Evolutionary conservation across 2,888 invertebrate species (phyloP), one percentile per base, ranked within the genome.

Genomic region (Polyommatus iphigenia): DNA sequence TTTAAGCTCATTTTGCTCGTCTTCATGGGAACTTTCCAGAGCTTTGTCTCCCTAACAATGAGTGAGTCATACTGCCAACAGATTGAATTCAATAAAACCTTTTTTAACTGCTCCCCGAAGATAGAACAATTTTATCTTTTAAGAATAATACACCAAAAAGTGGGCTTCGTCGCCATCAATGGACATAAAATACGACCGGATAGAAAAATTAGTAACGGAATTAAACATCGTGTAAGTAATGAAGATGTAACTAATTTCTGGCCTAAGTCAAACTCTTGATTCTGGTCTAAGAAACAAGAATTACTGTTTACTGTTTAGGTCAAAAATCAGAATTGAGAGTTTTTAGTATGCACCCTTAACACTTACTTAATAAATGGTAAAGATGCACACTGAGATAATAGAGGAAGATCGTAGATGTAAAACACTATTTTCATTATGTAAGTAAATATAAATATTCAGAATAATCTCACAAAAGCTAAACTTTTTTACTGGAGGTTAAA

Each of bases 41-140:
- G 73, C 73, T 46, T 75, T 75, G 75, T 75, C 54, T 50, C 13
- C 29, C 2, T 24, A 54, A 75, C 75, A 75, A 75, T 75, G 7
- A 50, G 46, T 50, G 50, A 75, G 75, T 75, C 75, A 75, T 75
- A 73, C 73, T 54, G 54, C 75, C 20, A 29, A 29, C 75, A 75
- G 7, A 75, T 75, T 75, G 75, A 75, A n/a, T 54, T 75, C 75
- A 75, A 75, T 75, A 75, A 54, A 75, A 50, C 72, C 54, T 54
- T 75, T 75, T 73, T 73, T 73, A 54, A 50, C 29, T 75, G 75
- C 50, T 18, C 13, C 46, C 73, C 46, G 5, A n/a, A 36, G 20
- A 54, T 75, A 75, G 29, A 54, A 75, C 18, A 75, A 75, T 29
- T 54, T 29, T 67, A 67, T 29, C 29, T 75, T 75, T 75, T 29